These are phyloP conservation scores for Vesta saturnalis DNA, from an alignment of 2,888 invertebrate species.

Conservation along the genomic window DNA sequence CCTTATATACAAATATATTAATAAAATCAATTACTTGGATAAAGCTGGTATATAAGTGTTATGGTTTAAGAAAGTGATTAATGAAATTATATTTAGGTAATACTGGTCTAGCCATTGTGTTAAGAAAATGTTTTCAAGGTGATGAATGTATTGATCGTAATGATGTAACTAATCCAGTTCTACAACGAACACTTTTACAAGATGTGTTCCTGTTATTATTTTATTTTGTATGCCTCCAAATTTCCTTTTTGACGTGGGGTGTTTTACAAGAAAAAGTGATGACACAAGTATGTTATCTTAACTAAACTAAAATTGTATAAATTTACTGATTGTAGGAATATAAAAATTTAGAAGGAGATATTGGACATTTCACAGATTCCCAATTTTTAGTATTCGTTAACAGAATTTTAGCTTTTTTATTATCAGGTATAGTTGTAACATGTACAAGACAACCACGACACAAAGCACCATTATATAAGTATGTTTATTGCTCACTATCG, in stretches of 20 bases:
- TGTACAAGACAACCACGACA: conserved; percentile 73
- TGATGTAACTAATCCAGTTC: conserved; percentile 51
- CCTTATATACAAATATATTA: conserved; percentile 83
- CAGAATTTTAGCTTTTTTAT: conserved; percentile 83
- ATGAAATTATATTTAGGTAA: conserved; percentile 24
- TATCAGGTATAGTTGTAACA: conserved; percentile 74
- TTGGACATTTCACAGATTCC: conserved; percentile 86
- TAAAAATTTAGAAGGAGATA: conserved; percentile 69
- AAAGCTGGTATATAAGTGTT: conserved; percentile 68
- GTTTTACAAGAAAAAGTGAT: conserved; percentile 98
- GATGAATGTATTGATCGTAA: conserved; percentile 62
- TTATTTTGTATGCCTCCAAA: conserved; percentile 90
- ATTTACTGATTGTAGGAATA: conserved; percentile 62
- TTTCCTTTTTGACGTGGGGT: conserved; percentile 95
- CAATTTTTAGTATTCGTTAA: conserved; percentile 98
- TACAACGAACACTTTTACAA: conserved; percentile 64
- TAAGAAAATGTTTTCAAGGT: conserved; percentile 67
- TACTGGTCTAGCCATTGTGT: conserved; percentile 44
- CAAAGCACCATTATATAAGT: conserved; percentile 91
- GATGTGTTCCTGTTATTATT: conserved; percentile 72
- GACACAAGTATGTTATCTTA: conserved; percentile 73
- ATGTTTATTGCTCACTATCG: conserved; percentile 94
- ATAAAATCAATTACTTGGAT: conserved; percentile 82
- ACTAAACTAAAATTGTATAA: background rate
- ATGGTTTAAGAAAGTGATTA: background rate